Evolutionary conservation across 92 coral and sea anemone species (phyloP), one percentile per base, ranked within the genome.

Genomic region (Epizoanthus scotinus): DNA sequence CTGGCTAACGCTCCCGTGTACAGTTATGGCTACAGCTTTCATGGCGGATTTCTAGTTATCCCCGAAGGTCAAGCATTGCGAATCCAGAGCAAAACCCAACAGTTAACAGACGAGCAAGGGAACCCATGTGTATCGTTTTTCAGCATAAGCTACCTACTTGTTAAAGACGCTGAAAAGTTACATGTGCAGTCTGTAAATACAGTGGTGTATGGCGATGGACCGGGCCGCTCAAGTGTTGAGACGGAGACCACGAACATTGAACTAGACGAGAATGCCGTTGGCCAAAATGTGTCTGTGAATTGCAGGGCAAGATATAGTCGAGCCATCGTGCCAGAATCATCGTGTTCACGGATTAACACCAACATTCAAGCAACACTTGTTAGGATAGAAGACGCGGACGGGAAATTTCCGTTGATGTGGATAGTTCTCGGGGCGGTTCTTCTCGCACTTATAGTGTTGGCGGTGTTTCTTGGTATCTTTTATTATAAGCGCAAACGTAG

Each of bases 31-130:
- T 75, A 38, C 31, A 75, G 81, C 8, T 36, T 75, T 34, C 81
- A 75, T 15, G 81, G 81, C 15, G 67, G 69, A 20, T 75, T 75
- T 14, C 67, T 75, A 22, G 55, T 58, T 22, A 75, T 75, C 19
- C 68, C 81, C 9, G 67, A 75, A 0, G 67, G 54, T 24, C 67
- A 58, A 58, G 81, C 81, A 55, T 34, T 75, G 38, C 34, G 81
- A 40, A 75, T 75, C 38, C 22, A 34, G 25, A 75, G 67, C 29
- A 19, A 75, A 75, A 60, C 55, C 14, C 68, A 59, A 59, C 18
- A n/a, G n/a, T 24, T 34, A 3, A 58, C 56, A 44, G 56, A 75
- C 22, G 47, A 29, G 31, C 12, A 19, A 10, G 67, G 68, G 21
- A 22, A 38, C 52, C 0, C 15, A 8, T 44, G 52, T 44, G 10